These are phyloP conservation scores for Pelmatolapia mariae DNA, from an alignment of 2,113 vertebrate species.

Conservation along the genomic window DNA sequence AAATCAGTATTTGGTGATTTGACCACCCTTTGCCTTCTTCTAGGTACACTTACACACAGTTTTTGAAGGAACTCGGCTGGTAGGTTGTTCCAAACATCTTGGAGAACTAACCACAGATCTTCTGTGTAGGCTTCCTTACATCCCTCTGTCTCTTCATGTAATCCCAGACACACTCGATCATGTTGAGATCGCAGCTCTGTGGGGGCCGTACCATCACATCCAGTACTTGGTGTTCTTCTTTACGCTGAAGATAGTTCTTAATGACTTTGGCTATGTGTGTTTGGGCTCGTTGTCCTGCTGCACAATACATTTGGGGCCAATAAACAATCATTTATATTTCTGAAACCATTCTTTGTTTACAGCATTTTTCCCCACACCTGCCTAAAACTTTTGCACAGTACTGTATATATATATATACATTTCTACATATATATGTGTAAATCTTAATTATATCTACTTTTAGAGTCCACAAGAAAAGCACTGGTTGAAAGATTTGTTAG, in stretches of 20 bases:
- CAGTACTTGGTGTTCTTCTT: neutral
- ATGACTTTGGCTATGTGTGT: neutral
- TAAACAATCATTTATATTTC: neutral
- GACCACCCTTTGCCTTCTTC: neutral
- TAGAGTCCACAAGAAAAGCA: neutral
- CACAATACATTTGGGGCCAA: neutral
- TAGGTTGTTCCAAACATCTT: neutral
- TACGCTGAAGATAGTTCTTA: neutral
- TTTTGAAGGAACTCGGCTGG: neutral
- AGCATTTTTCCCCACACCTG: rapidly evolving
- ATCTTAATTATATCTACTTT: neutral
- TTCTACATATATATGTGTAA: neutral
- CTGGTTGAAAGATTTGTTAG: neutral
- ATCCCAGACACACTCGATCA: neutral
- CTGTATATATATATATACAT: rapidly evolving
- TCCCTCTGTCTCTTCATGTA: neutral
- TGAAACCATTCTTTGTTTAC: neutral
- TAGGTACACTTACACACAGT: neutral
- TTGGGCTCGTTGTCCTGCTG: neutral
- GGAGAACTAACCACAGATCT: neutral
- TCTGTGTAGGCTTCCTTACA: neutral
- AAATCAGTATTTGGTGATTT: neutral
- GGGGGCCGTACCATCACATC: neutral
- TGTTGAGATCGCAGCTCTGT: neutral
- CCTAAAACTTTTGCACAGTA: neutral